Evolutionary conservation across 2,797 vertebrate genomes (phyloP).

Genomic region (Macropus fuliginosus): DNA sequence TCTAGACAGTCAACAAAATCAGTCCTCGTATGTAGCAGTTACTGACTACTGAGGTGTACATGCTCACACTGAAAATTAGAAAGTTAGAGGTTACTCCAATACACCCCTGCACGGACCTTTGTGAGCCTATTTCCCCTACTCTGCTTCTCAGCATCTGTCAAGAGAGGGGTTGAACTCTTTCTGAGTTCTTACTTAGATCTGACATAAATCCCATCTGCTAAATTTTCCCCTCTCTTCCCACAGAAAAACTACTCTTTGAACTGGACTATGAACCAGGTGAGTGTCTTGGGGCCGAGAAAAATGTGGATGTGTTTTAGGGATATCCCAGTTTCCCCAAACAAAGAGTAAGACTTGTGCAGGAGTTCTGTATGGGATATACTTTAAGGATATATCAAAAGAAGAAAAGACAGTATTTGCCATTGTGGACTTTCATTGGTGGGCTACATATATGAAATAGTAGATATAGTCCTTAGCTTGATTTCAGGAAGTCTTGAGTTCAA

Average conservation of each 20-base stretch:
- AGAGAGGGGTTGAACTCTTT: not conserved
- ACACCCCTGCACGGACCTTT: not conserved
- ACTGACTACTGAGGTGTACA: not conserved
- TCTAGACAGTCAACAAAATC: not conserved
- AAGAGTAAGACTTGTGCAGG: not conserved
- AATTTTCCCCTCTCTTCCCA: conserved; percentile 13
- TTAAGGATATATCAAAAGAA: not conserved
- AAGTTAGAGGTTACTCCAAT: not conserved
- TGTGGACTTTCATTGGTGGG: not conserved
- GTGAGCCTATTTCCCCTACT: not conserved
- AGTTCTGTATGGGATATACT: not conserved
- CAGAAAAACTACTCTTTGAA: conserved; percentile 77
- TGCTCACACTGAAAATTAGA: not conserved
- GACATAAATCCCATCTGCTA: conserved; percentile 9
- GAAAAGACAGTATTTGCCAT: not conserved
- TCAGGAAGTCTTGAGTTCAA: not conserved
- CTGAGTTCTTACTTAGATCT: not conserved
- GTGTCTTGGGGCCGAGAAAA: not conserved
- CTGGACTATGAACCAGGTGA: conserved; percentile 79
- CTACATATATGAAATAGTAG: not conserved
- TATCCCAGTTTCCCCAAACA: not conserved
- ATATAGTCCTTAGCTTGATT: not conserved
- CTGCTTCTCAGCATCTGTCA: not conserved
- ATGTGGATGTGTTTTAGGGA: not conserved
- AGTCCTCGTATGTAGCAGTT: not conserved